A percentile compares a stretch with the other conserved stretches of the same genome.
phyloP scores from a whole-genome alignment of 2,888 invertebrate species.

The Fissipunctia ypsillon region DNA sequence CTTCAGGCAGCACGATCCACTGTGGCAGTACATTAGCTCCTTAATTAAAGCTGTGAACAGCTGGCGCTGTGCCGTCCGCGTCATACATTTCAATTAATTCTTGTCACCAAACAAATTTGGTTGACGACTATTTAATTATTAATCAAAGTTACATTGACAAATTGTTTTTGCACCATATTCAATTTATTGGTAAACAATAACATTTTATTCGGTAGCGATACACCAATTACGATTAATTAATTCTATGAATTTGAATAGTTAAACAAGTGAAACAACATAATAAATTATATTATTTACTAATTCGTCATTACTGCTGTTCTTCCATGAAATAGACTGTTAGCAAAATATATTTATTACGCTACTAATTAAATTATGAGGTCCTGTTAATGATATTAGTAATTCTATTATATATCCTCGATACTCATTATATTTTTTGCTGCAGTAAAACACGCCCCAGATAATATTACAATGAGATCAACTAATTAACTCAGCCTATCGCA shows the following conservation, averaged over 20 bases:
- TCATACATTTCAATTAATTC: slow-evolving; percentile 89
- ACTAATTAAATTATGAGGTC: neutral
- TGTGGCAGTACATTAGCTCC: slow-evolving; percentile 86
- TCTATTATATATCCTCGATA: neutral
- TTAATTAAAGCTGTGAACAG: slow-evolving; percentile 88
- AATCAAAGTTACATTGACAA: slow-evolving; percentile 74
- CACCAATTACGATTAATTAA: slow-evolving; percentile 36
- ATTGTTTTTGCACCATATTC: slow-evolving; percentile 69
- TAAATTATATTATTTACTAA: slow-evolving; percentile 1
- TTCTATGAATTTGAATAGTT: slow-evolving; percentile 8
- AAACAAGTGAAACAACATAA: slow-evolving; percentile 12
- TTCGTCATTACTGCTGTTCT: slow-evolving; percentile 1
- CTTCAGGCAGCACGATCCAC: slow-evolving; percentile 75
- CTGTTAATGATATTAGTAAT: neutral
- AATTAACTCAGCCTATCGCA: no score
- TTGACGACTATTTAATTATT: slow-evolving; percentile 80
- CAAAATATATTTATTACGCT: neutral
- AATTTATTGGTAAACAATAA: slow-evolving; percentile 59
- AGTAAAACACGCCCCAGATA: neutral
- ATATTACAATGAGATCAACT: neutral
- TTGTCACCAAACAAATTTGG: slow-evolving; percentile 85
- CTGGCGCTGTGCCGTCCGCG: slow-evolving; percentile 78
- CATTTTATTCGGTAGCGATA: slow-evolving; percentile 27
- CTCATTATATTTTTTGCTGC: no score
- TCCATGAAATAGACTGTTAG: neutral